A percentile compares a stretch with the other conserved stretches of the same genome.
phyloP scores from a whole-genome alignment of 2,888 invertebrate genomes.

The Euplagia quadripunctaria region DNA sequence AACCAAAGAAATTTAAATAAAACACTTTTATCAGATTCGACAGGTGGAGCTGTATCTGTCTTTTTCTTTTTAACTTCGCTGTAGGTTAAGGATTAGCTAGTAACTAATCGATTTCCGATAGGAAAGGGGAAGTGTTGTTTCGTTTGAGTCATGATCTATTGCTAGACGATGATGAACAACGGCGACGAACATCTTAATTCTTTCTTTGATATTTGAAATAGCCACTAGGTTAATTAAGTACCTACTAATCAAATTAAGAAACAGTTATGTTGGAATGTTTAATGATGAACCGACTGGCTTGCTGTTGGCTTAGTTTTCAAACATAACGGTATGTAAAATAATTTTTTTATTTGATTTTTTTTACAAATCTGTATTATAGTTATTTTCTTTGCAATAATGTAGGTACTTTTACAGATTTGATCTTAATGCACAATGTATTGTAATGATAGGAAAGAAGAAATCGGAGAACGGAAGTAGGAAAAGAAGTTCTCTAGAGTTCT shows the following conservation, averaged over 20 bases:
- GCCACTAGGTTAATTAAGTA: conserved; percentile 35
- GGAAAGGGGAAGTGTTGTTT: conserved; percentile 70
- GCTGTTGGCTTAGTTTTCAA: too few relatives aligned
- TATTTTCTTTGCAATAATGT: too few relatives aligned
- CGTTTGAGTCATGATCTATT: conserved; percentile 63
- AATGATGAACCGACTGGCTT: not conserved
- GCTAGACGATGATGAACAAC: conserved; percentile 45
- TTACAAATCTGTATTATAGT: not conserved
- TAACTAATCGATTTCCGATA: conserved; percentile 82
- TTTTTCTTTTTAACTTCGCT: conserved; percentile 82
- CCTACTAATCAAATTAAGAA: conserved; percentile 17
- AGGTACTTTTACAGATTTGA: too few relatives aligned
- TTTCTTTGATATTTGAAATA: conserved; percentile 41
- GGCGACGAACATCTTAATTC: conserved; percentile 40
- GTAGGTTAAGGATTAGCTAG: conserved; percentile 85
- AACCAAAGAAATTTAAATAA: conserved; percentile 86
- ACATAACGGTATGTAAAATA: too few relatives aligned
- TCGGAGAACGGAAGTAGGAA: too few relatives aligned
- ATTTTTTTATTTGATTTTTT: not conserved
- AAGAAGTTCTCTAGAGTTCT: too few relatives aligned
- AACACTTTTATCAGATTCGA: conserved; percentile 87
- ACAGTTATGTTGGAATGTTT: conserved; percentile 8
- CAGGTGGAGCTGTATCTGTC: conserved; percentile 79
- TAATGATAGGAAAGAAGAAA: too few relatives aligned
- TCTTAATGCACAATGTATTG: too few relatives aligned